Base-by-base conservation (phyloP, 2,113 vertebrate genomes). In the Rhegmatorhina hoffmannsi region DNA sequence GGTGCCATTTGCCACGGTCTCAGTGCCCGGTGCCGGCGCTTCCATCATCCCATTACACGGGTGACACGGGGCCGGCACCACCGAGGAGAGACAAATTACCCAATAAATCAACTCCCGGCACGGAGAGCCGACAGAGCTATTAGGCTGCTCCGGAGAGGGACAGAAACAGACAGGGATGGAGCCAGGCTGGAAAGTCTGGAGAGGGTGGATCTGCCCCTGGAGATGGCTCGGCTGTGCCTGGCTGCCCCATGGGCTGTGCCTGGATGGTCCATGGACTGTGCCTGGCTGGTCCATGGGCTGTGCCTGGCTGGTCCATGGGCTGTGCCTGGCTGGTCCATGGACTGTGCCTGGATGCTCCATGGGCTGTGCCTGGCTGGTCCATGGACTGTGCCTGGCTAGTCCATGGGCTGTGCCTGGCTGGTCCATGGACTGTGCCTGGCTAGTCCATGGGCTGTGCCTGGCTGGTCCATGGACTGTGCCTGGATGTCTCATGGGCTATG, bases 21-120 rank as follows among this genome's bases (percentile, higher is more conserved):
- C 97, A 96, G 97, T 94, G 97, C 93, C 95, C 52, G 85, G 75
- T 73, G 96, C 98, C 73, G 19, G 53, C 87, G 15, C 97, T 96
- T 98, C 98, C 98, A 98, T 98, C 98, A 98, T 98, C 97, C 98
- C 94, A 98, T 99, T 98, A 98, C 97, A 90, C 62, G 94, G 98
- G 89, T 96, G 96, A 86, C 97, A 97, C 96, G 96, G 87, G 88
- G 96, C 96, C 97, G 96, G 98, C 97, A 90, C 97, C 96, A 98
- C 97, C 94, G 98, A 98, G 98, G 95, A 97, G 96, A 94, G 97
- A 96, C 98, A 98, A 98, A 99, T 99, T 98, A 98, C 98, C 98
- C 99, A 98, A 98, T 98, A 98, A 98, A 99, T 99, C 98, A 99
- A 89, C 96, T 97, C 97, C 97, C 4, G n/a, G 97, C 97, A 98